phyloP scores from a whole-genome alignment of 2,113 vertebrate genomes.

The Rhinopomastus cyanomelas region DNA sequence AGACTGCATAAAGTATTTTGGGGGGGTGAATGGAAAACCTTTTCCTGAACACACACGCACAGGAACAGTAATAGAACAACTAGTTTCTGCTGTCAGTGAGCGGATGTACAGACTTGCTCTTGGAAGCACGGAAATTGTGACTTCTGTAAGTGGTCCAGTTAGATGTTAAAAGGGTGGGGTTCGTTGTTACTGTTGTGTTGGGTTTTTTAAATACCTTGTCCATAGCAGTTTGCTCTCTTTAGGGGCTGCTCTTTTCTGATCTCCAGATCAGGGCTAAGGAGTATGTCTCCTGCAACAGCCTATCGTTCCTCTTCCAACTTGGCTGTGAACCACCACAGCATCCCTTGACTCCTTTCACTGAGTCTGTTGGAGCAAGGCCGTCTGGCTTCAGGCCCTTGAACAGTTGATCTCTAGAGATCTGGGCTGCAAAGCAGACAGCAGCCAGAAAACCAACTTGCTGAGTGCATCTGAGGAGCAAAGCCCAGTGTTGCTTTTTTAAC shows the following conservation, averaged over 20 bases:
- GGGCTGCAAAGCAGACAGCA: background rate
- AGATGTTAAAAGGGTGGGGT: rapidly evolving
- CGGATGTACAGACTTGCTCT: background rate
- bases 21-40: background rate
- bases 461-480: background rate
- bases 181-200: too few relatives aligned
- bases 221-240: background rate
- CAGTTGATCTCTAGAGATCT: background rate
- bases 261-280: background rate
- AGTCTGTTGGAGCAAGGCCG: background rate
- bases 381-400: background rate
- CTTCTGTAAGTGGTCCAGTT: background rate
- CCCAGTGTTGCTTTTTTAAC: background rate
- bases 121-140: background rate
- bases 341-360: background rate
- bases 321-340: background rate
- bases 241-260: background rate
- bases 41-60: background rate
- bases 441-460: background rate
- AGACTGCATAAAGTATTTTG: background rate
- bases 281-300: background rate
- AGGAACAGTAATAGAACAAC: background rate
- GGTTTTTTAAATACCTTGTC: background rate
- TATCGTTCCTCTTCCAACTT: background rate
- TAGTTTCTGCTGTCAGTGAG: background rate